Conservation (phyloP, 2,113 vertebrate species). For the Eurypyga helias region DNA sequence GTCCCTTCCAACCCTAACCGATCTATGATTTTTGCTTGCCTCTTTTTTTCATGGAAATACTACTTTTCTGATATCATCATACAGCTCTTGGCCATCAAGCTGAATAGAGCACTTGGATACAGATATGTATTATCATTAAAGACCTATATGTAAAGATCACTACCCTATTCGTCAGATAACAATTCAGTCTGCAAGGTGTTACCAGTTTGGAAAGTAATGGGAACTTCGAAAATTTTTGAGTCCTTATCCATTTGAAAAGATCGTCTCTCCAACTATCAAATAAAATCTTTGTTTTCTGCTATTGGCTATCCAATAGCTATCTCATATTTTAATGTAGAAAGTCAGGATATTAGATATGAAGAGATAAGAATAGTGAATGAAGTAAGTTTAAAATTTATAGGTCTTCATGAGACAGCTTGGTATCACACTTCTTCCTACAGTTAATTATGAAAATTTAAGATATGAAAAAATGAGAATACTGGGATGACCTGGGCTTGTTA, state of each 20-base stretch:
- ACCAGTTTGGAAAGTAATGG: background rate
- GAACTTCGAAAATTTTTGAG: background rate
- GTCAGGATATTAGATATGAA: background rate
- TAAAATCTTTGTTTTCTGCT: background rate
- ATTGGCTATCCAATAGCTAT: background rate
- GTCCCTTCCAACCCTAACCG: no score
- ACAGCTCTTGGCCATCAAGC: background rate
- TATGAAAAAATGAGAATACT: background rate
- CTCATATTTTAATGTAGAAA: background rate
- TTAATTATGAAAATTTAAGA: background rate
- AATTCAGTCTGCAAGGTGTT: background rate
- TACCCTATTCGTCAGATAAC: background rate
- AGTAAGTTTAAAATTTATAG: background rate
- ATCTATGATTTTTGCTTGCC: background rate
- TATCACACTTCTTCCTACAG: background rate
- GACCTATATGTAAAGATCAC: background rate
- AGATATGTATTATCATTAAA: background rate
- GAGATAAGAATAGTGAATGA: background rate
- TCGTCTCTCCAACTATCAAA: background rate
- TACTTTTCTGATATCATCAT: background rate
- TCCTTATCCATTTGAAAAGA: background rate
- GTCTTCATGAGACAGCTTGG: background rate
- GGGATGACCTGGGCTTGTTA: background rate
- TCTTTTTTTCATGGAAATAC: background rate
- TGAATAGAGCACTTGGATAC: background rate